Percentiles rank a stretch among this genome's conserved stretches.
These are phyloP conservation scores for Cosmia pyralina DNA, from an alignment of 2,888 invertebrate genomes.

Conservation along the genomic window DNA sequence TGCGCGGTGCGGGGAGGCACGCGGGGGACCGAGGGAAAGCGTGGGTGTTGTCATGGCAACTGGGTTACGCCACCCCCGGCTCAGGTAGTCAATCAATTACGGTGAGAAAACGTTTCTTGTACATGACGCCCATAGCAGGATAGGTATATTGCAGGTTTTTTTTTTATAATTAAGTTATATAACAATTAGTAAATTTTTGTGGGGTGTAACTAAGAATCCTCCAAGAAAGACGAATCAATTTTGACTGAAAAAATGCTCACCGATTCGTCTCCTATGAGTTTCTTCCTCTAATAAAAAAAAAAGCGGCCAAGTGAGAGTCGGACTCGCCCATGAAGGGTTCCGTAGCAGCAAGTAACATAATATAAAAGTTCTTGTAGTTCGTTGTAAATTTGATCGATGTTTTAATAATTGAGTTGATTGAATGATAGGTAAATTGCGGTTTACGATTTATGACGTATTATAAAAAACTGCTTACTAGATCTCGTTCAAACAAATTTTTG, in stretches of 20 bases:
- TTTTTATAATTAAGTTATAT: neutral
- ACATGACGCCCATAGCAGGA: slow-evolving; percentile 43
- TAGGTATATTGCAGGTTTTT: slow-evolving; percentile 45
- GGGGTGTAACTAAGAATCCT: neutral
- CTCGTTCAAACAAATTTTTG: too few relatives aligned
- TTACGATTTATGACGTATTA: too few relatives aligned
- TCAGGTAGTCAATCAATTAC: slow-evolving; percentile 88
- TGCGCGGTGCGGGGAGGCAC: slow-evolving; percentile 61
- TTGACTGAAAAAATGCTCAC: neutral
- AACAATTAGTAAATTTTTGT: neutral
- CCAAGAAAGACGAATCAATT: neutral
- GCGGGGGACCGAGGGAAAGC: slow-evolving; percentile 64
- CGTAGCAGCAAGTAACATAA: too few relatives aligned
- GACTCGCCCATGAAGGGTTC: too few relatives aligned
- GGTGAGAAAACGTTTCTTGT: slow-evolving; percentile 75
- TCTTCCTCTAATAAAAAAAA: neutral
- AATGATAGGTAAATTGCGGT: too few relatives aligned
- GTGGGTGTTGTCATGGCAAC: slow-evolving; percentile 87
- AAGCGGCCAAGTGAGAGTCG: too few relatives aligned
- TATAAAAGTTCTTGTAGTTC: too few relatives aligned
- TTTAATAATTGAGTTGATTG: too few relatives aligned
- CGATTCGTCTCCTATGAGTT: neutral
- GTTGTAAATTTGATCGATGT: too few relatives aligned
- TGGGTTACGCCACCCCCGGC: slow-evolving; percentile 84
- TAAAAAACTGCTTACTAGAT: too few relatives aligned